A percentile compares a stretch with the other conserved stretches of the same genome.
Conservation (phyloP, 2,113 vertebrate genomes). For the Trematomus loennbergii region DNA sequence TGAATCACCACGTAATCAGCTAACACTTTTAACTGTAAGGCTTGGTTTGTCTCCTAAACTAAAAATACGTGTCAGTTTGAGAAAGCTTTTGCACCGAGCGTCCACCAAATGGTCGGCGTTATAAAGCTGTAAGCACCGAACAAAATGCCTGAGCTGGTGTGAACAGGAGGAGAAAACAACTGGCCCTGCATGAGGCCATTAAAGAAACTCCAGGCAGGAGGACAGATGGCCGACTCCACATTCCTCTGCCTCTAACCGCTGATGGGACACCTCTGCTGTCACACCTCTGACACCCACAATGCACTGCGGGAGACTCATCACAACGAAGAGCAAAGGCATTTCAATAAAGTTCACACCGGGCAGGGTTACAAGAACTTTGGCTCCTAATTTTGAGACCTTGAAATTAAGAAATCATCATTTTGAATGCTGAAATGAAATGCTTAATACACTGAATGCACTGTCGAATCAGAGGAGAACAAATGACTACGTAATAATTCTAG, state of each 20-base stretch:
- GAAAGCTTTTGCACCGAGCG: not conserved
- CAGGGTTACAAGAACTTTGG: not conserved
- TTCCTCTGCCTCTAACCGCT: conserved; percentile 31
- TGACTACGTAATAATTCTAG: not conserved
- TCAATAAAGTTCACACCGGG: not conserved
- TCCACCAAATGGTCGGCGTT: conserved; percentile 33
- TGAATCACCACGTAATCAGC: not conserved
- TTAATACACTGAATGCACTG: too few species aligned
- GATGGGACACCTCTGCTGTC: not conserved
- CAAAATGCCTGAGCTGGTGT: conserved; percentile 41
- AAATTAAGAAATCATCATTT: too few species aligned
- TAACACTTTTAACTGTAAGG: too few species aligned
- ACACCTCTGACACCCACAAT: not conserved
- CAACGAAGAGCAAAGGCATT: too few species aligned
- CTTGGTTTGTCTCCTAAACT: not conserved
- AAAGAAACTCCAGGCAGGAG: not conserved
- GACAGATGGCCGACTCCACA: conserved; percentile 45
- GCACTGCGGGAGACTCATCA: not conserved
- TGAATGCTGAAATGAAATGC: too few species aligned
- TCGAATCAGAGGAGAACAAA: not conserved
- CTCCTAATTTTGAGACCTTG: not conserved
- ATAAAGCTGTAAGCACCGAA: not conserved
- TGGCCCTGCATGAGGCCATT: conserved; percentile 30
- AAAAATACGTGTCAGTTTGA: not conserved
- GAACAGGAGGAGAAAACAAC: conserved; percentile 46